phyloP scores from a whole-genome alignment of 2,797 vertebrate genomes.

The Hypotaenidia okinawae region DNA sequence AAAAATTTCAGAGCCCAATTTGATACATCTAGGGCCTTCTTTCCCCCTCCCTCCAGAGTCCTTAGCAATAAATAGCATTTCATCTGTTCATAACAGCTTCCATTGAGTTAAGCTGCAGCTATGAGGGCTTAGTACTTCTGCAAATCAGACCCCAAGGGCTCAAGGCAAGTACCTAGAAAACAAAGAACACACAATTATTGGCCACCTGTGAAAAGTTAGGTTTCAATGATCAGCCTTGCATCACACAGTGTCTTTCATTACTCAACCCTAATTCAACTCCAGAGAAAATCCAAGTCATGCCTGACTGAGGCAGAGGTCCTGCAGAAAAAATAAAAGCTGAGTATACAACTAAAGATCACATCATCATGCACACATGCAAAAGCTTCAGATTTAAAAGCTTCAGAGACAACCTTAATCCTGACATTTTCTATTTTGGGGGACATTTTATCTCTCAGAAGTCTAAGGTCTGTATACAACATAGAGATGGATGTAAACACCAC shows the following conservation, averaged over 20 bases:
- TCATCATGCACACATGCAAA: not conserved
- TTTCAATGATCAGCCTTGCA: conserved; percentile 44
- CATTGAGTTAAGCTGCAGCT: conserved; percentile 31
- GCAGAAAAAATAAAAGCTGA: conserved; percentile 24
- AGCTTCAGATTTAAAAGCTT: not conserved
- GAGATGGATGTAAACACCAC: not conserved
- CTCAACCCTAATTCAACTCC: conserved; percentile 25
- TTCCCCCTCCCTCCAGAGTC: not conserved
- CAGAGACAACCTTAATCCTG: not conserved
- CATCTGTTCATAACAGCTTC: conserved; percentile 25
- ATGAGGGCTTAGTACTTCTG: conserved; percentile 27
- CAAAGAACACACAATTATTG: conserved; percentile 48
- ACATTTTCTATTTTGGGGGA: not conserved
- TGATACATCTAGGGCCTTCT: not conserved
- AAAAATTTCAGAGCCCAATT: not conserved
- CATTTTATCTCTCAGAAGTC: not conserved
- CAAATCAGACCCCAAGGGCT: conserved; percentile 52
- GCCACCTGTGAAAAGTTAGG: conserved; percentile 37
- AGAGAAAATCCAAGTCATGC: not conserved
- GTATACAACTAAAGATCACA: not conserved
- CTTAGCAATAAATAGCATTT: conserved; percentile 34
- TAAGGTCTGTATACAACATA: not conserved
- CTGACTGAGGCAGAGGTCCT: conserved; percentile 20
- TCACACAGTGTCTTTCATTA: not conserved
- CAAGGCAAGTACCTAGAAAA: conserved; percentile 36